phyloP scores from a whole-genome alignment of 2,888 invertebrate genomes.

The Acleris cristana region DNA sequence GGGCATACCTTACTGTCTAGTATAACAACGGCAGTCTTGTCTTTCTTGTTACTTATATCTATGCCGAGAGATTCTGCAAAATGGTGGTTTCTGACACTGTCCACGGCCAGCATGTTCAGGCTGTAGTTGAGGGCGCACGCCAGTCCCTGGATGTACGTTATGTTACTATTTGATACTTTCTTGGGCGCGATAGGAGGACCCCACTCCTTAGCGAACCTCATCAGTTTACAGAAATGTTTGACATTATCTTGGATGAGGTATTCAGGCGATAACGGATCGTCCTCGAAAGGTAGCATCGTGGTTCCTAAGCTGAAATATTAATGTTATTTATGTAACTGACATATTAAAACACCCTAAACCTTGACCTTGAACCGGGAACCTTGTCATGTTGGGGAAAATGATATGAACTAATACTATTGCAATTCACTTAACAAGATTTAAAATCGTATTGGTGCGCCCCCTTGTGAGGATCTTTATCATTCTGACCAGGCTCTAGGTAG shows the following conservation, averaged over 20 bases:
- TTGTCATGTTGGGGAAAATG: too few species aligned
- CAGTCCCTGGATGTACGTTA: conserved; percentile 73
- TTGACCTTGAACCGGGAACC: too few species aligned
- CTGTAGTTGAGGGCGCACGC: conserved; percentile 72
- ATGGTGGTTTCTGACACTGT: conserved; percentile 88
- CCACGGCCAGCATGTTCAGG: conserved; percentile 85
- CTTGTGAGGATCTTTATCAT: too few species aligned
- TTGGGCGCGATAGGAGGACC: conserved; percentile 63
- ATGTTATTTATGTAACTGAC: background rate
- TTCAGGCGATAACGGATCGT: conserved; percentile 81
- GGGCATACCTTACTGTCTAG: conserved; percentile 87
- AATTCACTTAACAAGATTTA: too few species aligned
- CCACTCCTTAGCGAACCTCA: conserved; percentile 69
- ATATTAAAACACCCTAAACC: too few species aligned
- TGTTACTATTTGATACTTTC: conserved; percentile 48
- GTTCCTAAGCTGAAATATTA: conserved; percentile 64
- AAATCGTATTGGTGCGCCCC: too few species aligned
- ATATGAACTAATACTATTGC: too few species aligned
- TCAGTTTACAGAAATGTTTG: conserved; percentile 68
- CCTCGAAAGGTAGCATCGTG: conserved; percentile 72
- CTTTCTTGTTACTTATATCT: conserved; percentile 82
- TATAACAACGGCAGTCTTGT: conserved; percentile 88
- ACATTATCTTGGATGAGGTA: conserved; percentile 74
- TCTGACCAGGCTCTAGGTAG: too few species aligned
- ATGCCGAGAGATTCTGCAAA: conserved; percentile 91